Evolutionary conservation across 2,888 invertebrate species (phyloP).

Genomic region (Apamea epomidion): DNA sequence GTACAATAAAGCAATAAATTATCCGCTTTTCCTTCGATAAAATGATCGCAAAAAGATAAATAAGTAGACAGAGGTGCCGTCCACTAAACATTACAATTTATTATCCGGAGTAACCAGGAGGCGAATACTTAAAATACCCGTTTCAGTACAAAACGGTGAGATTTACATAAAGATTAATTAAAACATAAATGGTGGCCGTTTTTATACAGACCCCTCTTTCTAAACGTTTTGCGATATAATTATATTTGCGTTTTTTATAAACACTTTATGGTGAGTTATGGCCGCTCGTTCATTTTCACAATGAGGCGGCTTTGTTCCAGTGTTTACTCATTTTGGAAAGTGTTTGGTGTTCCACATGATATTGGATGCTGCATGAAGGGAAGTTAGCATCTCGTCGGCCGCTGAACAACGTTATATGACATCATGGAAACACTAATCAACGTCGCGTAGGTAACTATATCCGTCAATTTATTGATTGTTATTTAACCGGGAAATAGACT

Average conservation of each 20-base stretch:
- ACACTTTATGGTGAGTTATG: constrained; percentile 48
- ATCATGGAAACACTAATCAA: not conserved
- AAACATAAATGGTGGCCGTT: constrained; percentile 57
- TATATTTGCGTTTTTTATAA: constrained; percentile 40
- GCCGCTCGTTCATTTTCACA: constrained; percentile 38
- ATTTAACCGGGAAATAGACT: not conserved
- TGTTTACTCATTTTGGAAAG: constrained; percentile 12
- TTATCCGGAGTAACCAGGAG: constrained; percentile 11
- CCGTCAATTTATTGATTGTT: not conserved
- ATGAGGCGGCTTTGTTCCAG: constrained; percentile 12
- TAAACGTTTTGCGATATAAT: constrained; percentile 49
- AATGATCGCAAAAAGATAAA: not conserved
- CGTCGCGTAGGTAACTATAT: not conserved
- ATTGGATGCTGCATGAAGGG: not conserved
- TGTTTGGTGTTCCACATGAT: not conserved
- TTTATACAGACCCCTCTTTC: constrained; percentile 29
- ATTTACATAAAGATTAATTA: constrained; percentile 62
- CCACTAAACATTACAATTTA: constrained; percentile 31
- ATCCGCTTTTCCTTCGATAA: not conserved
- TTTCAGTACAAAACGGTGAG: constrained; percentile 33
- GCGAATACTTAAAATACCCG: constrained; percentile 29
- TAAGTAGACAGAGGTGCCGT: not conserved
- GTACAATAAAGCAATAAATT: not conserved
- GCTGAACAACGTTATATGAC: not conserved
- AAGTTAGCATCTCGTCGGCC: not conserved